Conservation (phyloP, 2,888 invertebrate species). For the Lymantria dispar region DNA sequence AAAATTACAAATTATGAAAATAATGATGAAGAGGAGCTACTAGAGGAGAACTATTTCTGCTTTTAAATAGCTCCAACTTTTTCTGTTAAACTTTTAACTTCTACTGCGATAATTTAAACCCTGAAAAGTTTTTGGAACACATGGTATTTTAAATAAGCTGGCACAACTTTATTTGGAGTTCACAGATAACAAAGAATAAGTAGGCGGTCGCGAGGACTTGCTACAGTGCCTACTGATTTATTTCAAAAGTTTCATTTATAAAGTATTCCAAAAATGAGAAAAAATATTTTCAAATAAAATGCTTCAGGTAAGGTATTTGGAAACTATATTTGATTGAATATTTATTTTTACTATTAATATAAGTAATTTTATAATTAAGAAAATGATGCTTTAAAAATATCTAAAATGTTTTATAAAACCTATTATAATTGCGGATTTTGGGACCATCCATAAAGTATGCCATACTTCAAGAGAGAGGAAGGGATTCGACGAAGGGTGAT, state of each 20-base stretch:
- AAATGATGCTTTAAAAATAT: too few relatives aligned
- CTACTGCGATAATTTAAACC: conserved; percentile 25
- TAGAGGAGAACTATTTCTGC: not conserved
- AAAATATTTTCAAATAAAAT: conserved; percentile 58
- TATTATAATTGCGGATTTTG: too few relatives aligned
- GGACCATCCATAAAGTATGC: too few relatives aligned
- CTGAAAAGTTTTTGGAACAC: conserved; percentile 41
- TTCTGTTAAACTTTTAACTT: conserved; percentile 16
- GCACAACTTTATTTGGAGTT: conserved; percentile 48
- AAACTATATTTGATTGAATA: conserved; percentile 17
- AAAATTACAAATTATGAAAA: too few relatives aligned
- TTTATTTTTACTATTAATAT: too few relatives aligned
- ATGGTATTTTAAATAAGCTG: conserved; percentile 61
- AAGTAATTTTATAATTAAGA: too few relatives aligned
- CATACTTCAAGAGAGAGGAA: too few relatives aligned
- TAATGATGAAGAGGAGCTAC: not conserved
- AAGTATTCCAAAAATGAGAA: conserved; percentile 47
- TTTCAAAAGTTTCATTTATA: conserved; percentile 67
- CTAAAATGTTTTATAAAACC: too few relatives aligned
- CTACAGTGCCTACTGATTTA: conserved; percentile 69
- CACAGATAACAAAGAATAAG: conserved; percentile 62
- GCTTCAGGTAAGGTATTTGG: conserved; percentile 34
- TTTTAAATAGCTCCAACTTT: not conserved
- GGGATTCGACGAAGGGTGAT: too few relatives aligned
- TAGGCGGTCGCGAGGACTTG: conserved; percentile 43